Conservation (phyloP, 2,888 invertebrate genomes). For the Lochmaea capreae region DNA sequence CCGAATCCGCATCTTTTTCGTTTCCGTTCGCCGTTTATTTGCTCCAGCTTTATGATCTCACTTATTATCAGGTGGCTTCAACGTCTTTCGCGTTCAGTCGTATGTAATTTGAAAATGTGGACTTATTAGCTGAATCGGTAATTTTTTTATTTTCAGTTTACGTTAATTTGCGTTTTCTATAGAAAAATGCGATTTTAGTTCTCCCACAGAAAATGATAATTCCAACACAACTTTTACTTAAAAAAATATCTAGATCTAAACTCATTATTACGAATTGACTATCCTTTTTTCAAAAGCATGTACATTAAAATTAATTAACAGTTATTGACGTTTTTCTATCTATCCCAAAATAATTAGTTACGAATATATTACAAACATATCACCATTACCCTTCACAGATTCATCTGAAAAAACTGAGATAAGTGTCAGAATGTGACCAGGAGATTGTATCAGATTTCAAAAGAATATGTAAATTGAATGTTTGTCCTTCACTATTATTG, state of each 20-base stretch:
- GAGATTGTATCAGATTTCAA: conserved; percentile 25
- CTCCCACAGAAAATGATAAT: not conserved
- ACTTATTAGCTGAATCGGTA: no score
- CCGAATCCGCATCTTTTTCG: no score
- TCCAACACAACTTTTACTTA: no score
- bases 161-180: no score
- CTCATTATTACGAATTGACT: not conserved
- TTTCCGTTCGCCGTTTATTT: no score
- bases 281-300: not conserved
- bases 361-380: conserved; percentile 3
- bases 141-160: no score
- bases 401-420: conserved; percentile 25
- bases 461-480: conserved; percentile 25
- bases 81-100: no score
- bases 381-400: conserved; percentile 18
- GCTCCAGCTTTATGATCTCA: no score
- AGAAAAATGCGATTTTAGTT: not conserved
- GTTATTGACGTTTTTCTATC: conserved; percentile 6
- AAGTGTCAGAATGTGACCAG: conserved; percentile 28
- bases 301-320: conserved; percentile 15
- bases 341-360: conserved; percentile 11
- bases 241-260: not conserved
- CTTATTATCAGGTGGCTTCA: no score
- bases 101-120: no score
- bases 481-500: conserved; percentile 28